phyloP scores from a whole-genome alignment of 1,140 invertebrate genomes.

The Nymphalis io region DNA sequence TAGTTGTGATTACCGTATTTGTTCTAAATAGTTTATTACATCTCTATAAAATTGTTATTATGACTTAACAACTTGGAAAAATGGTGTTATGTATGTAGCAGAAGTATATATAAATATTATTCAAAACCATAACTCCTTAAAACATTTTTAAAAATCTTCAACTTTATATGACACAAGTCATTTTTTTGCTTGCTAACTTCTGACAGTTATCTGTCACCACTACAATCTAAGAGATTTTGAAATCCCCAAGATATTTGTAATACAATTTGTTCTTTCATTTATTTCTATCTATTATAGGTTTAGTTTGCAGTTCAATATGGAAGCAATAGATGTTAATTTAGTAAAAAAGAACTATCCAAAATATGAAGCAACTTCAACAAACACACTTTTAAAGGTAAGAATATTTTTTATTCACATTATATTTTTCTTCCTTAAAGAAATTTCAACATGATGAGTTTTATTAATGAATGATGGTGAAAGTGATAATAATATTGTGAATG shows the following conservation, averaged over 20 bases:
- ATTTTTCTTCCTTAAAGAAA: not conserved
- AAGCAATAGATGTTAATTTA: not conserved
- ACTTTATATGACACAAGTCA: slow-evolving; percentile 7
- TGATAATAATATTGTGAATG: no score
- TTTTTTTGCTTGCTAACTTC: slow-evolving; percentile 7
- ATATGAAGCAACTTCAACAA: slow-evolving; percentile 3
- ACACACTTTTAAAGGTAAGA: slow-evolving; percentile 11
- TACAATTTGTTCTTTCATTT: slow-evolving; percentile 1
- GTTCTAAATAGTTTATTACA: no score
- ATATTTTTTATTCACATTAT: not conserved
- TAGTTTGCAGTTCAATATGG: slow-evolving; percentile 8
- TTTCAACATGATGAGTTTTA: not conserved
- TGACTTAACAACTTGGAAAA: no score
- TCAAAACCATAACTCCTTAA: no score
- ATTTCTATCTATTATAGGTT: slow-evolving; percentile 19
- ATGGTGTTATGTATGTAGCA: no score
- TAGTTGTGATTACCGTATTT: no score
- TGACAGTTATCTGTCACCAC: slow-evolving; percentile 17
- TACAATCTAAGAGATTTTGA: slow-evolving; percentile 10
- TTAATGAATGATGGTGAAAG: not conserved
- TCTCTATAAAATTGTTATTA: no score
- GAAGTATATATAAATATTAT: no score
- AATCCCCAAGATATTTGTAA: slow-evolving; percentile 6
- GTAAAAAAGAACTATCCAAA: not conserved
- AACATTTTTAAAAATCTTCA: not conserved